Evolutionary conservation across 1,140 invertebrate genomes (phyloP).

Genomic region (Limonius californicus): DNA sequence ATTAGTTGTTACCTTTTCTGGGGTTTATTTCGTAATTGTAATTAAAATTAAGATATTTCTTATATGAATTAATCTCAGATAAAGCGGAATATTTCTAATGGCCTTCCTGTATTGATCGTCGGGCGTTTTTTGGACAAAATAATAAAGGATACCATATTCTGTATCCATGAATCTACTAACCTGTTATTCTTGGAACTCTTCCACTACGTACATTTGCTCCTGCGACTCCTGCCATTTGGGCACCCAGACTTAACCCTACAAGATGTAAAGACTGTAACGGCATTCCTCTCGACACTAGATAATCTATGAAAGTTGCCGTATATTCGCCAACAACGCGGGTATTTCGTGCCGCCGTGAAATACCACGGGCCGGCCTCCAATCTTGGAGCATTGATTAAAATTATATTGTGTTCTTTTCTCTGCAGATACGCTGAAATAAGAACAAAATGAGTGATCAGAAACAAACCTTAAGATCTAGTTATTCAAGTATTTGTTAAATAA

Average conservation of each 20-base stretch:
- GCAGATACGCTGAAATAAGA: constrained; percentile 48
- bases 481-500: no score
- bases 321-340: constrained; percentile 58
- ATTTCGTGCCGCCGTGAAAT: constrained; percentile 65
- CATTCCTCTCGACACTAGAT: constrained; percentile 53
- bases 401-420: constrained; percentile 51
- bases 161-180: constrained; percentile 56
- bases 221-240: constrained; percentile 83
- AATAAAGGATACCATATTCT: no score
- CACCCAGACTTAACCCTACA: constrained; percentile 89
- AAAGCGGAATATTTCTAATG: no score
- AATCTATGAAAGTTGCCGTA: constrained; percentile 61
- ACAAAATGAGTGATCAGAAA: no score
- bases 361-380: constrained; percentile 62
- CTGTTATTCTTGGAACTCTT: constrained; percentile 46
- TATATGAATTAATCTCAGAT: constrained; percentile 60
- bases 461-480: no score
- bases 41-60: constrained; percentile 55
- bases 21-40: no score
- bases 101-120: no score
- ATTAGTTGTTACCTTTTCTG: no score
- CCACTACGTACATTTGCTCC: constrained; percentile 60
- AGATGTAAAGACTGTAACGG: constrained; percentile 67
- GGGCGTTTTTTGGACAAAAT: no score
- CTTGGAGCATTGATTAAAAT: constrained; percentile 51